Evolutionary conservation across 2,797 vertebrate genomes (phyloP), one percentile per base, ranked within the genome.

Genomic region (Phrynocephalus guinanensis): DNA sequence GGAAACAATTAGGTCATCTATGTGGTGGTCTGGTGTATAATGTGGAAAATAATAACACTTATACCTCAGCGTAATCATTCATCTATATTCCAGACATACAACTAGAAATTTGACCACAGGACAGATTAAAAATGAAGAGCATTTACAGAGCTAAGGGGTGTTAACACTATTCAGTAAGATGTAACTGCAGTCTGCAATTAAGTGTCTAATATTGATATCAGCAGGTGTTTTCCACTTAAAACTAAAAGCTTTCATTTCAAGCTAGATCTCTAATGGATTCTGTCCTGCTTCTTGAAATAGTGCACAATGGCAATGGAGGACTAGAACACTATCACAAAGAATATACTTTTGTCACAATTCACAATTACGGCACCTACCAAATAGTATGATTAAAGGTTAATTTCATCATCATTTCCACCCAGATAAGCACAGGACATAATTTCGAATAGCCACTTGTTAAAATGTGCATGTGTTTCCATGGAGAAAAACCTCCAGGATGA

Each of bases 241-340:
- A 71, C 76, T 83, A 87, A 88, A 89, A 86, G 1, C 77, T 77
- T 82, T 85, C 78, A 79, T 82, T 92, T 91, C 73, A 88, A 83
- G 89, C 91, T 28, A 60, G 48, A 88, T 5, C 82, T 87, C 72
- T 84, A 91, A 76, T 60, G 80, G 84, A 50, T 91, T 92, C 90
- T 91, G 44, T 38, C 77, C 68, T 90, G 84, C 87, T 90, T 85
- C 52, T 86, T 63, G 89, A 89, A 92, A 93, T 86, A 83, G 84
- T 38, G 88, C 84, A 90, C 91, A 91, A 81, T 78, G 76, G 79
- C 80, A 91, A 88, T 89, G 93, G 94, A 93, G 88, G n/a, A 68
- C 16, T 9, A 60, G 84, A 88, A 87, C 80, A 70, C n/a, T 3
- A 15, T 82, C 82, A 82, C 48, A 82, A 83, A 28, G 2, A 84